A percentile compares a stretch with the other conserved stretches of the same genome.
Conservation (phyloP, 2,113 vertebrate genomes). For the Gallinago undulata region DNA sequence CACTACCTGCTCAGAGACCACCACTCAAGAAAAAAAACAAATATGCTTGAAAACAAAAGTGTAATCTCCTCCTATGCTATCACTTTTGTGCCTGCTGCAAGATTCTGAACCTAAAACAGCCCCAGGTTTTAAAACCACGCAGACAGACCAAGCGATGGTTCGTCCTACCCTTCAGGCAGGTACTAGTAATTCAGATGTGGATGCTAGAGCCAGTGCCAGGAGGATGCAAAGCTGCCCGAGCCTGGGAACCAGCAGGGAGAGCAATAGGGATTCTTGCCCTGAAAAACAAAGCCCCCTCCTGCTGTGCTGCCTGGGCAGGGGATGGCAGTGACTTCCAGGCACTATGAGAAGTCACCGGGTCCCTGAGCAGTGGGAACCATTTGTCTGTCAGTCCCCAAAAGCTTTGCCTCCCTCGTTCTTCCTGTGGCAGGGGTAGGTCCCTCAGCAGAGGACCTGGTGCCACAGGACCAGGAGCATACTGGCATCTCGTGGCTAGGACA, state of each 20-base stretch:
- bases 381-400: not conserved
- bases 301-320: not conserved
- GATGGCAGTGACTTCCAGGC: not conserved
- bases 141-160: not conserved
- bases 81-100: not conserved
- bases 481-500: not conserved
- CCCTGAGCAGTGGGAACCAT: not conserved
- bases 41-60: not conserved
- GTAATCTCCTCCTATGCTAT: not conserved
- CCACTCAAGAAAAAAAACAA: not conserved
- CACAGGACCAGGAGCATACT: accelerated
- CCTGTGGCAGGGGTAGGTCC: not conserved
- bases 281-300: not conserved
- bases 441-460: not conserved
- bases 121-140: not conserved
- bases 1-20: not conserved
- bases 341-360: not conserved
- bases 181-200: not conserved
- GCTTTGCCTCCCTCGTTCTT: not conserved
- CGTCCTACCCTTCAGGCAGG: not conserved
- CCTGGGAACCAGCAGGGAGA: not conserved
- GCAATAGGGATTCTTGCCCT: not conserved
- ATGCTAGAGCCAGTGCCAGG: not conserved
- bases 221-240: not conserved
- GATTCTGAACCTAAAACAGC: not conserved